phyloP scores from a whole-genome alignment of 2,888 invertebrate species.

The Papilio protenor region DNA sequence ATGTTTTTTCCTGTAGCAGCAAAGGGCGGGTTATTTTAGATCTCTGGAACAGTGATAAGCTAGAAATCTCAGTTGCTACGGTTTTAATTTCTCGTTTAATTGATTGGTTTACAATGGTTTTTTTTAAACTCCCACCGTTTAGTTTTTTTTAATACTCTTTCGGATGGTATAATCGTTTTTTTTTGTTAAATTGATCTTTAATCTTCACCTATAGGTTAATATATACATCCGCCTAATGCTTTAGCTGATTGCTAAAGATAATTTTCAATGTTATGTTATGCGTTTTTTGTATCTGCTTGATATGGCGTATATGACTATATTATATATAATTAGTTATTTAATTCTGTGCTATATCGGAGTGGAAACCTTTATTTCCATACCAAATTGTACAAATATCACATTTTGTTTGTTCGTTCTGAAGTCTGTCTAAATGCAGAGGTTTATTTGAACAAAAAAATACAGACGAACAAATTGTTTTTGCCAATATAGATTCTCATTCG shows the following conservation, averaged over 20 bases:
- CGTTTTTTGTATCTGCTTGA: not conserved
- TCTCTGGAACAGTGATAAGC: not conserved
- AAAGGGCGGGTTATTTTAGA: not conserved
- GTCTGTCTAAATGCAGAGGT: not conserved
- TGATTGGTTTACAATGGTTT: not conserved
- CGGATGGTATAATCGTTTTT: not conserved
- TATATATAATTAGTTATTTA: not conserved
- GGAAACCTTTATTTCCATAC: not conserved
- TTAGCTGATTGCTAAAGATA: not conserved
- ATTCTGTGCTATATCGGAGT: not conserved
- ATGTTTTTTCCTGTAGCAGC: not conserved
- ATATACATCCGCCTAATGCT: not conserved
- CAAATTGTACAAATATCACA: not conserved
- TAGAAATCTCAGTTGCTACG: not conserved
- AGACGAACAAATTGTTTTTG: not conserved
- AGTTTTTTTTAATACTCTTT: not conserved
- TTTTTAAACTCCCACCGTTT: not conserved
- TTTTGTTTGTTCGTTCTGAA: not conserved
- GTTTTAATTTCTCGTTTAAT: not conserved
- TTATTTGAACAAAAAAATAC: not conserved
- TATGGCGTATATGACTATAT: not conserved
- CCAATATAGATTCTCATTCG: conserved; percentile 18
- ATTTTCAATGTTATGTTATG: not conserved
- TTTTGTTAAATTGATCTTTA: not conserved
- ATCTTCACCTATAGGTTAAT: not conserved